phyloP scores from a whole-genome alignment of 2,797 vertebrate species.

The Naso thynnoides region DNA sequence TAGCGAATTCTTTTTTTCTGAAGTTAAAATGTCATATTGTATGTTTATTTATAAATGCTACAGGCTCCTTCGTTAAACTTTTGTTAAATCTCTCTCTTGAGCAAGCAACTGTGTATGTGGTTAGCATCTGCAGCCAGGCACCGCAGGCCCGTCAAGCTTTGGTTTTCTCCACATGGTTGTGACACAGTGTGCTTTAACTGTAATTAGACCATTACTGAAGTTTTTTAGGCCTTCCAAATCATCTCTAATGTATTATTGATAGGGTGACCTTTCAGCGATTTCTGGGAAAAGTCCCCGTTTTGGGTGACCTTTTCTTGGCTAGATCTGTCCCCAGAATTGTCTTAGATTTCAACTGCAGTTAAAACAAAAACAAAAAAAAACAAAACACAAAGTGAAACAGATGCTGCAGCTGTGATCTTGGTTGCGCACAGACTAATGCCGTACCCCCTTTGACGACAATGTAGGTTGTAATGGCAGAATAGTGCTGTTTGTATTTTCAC shows the following conservation, averaged over 20 bases:
- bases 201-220: not conserved
- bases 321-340: too few species aligned
- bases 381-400: too few species aligned
- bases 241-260: not conserved
- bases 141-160: not conserved
- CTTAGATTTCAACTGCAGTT: too few species aligned
- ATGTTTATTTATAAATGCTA: not conserved
- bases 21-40: not conserved
- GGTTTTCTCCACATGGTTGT: not conserved
- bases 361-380: too few species aligned
- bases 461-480: too few species aligned
- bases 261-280: too few species aligned
- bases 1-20: not conserved
- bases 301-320: too few species aligned
- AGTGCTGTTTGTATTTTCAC: too few species aligned
- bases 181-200: not conserved
- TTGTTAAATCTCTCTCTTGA: not conserved
- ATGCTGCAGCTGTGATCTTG: too few species aligned
- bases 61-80: not conserved
- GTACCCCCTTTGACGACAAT: too few species aligned
- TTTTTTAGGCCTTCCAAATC: not conserved
- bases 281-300: too few species aligned
- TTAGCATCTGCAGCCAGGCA: not conserved
- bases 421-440: too few species aligned
- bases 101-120: not conserved